Percentiles rank a stretch among this genome's conserved stretches.
Conservation (phyloP, 2,113 vertebrate genomes). For the Hemiscyllium ocellatum region DNA sequence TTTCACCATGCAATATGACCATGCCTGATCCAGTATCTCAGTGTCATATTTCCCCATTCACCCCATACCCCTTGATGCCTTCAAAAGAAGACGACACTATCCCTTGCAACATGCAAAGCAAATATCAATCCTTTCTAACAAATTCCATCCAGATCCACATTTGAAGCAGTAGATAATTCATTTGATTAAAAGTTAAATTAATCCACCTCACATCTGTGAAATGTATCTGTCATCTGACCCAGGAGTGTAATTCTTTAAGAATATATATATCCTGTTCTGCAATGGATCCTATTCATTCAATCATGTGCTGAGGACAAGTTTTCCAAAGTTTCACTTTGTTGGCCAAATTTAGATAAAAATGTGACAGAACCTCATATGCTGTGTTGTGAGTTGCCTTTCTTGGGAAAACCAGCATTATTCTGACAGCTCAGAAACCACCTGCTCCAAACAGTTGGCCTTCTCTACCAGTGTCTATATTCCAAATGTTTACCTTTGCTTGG, state of each 20-base stretch:
- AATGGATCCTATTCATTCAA: background rate
- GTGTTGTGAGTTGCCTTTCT: background rate
- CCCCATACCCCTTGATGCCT: no score
- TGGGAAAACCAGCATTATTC: background rate
- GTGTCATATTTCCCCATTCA: no score
- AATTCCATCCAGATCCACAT: background rate
- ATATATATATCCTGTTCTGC: background rate
- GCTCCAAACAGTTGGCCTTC: background rate
- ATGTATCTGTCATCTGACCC: background rate
- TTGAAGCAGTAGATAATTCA: background rate
- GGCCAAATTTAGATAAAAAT: no score
- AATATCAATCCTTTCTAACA: background rate
- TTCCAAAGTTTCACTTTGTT: background rate
- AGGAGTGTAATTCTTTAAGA: background rate
- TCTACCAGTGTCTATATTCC: background rate
- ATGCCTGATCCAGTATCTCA: no score
- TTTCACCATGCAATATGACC: no score
- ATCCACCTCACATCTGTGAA: background rate
- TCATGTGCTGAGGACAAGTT: background rate
- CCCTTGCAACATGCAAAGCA: background rate
- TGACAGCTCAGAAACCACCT: background rate
- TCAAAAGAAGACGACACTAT: no score
- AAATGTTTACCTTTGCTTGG: background rate
- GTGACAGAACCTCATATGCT: background rate
- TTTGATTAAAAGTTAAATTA: background rate